A percentile compares a stretch with the other conserved stretches of the same genome.
Conservation (phyloP, 2,113 vertebrate species). For the Poeciliopsis retropinna region DNA sequence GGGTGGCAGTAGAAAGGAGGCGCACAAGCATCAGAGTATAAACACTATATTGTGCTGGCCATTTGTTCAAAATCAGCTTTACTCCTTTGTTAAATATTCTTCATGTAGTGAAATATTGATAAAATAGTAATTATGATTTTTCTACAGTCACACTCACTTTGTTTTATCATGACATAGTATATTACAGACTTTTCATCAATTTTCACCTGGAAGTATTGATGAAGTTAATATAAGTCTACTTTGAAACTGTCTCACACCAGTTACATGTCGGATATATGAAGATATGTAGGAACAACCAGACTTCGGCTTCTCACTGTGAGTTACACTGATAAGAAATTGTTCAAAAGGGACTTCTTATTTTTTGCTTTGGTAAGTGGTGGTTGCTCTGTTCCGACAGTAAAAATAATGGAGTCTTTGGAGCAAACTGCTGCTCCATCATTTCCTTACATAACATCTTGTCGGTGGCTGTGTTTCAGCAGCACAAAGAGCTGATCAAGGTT, state of each 20-base stretch:
- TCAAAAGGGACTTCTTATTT: not conserved
- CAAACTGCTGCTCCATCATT: not conserved
- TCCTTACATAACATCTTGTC: not conserved
- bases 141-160: too few relatives aligned
- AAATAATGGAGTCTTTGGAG: not conserved
- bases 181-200: too few relatives aligned
- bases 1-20: not conserved
- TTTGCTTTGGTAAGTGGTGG: not conserved
- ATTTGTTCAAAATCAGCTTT: too few relatives aligned
- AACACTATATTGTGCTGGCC: not conserved
- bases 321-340: not conserved
- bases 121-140: too few relatives aligned
- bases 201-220: too few relatives aligned
- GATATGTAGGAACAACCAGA: not conserved
- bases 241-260: not conserved
- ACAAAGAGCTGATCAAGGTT: slow-evolving; percentile 51
- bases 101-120: too few relatives aligned
- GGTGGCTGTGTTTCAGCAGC: slow-evolving; percentile 25
- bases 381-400: not conserved
- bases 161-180: too few relatives aligned
- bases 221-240: not conserved
- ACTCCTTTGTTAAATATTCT: too few relatives aligned
- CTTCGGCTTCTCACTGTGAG: not conserved
- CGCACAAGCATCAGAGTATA: not conserved
- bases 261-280: not conserved